Conservation (phyloP, 2,113 vertebrate species). For the Mobula birostris region DNA sequence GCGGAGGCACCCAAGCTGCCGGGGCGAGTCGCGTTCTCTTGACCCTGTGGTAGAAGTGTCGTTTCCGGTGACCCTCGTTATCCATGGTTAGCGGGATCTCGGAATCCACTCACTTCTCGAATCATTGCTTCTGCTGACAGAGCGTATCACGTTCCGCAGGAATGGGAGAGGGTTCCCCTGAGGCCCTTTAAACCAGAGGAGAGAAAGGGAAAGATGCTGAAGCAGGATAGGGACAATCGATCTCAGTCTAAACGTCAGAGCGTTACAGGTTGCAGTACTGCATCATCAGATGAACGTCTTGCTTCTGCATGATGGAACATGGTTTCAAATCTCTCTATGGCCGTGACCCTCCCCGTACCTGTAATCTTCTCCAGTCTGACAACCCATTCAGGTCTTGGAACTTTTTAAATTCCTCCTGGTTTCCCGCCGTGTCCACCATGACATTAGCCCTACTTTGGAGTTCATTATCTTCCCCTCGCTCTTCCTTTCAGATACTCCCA, state of each 20-base stretch:
- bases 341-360: not conserved
- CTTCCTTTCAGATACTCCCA: not conserved
- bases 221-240: not conserved
- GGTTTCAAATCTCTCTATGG: not conserved
- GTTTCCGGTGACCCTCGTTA: no score
- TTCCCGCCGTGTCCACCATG: not conserved
- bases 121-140: not conserved
- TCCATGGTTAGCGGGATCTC: not conserved
- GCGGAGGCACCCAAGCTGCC: not conserved
- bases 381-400: not conserved
- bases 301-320: not conserved
- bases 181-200: not conserved
- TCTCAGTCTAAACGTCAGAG: not conserved
- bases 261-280: no score
- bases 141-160: not conserved
- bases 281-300: not conserved
- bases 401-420: not conserved
- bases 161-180: not conserved
- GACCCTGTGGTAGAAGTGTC: not conserved
- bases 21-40: no score
- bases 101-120: not conserved
- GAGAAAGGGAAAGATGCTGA: not conserved
- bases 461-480: not conserved
- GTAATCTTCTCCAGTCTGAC: not conserved
- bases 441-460: not conserved